Evolutionary conservation across 2,888 invertebrate species (phyloP), one percentile per base, ranked within the genome.

Genomic region (Diarsia dahlii): DNA sequence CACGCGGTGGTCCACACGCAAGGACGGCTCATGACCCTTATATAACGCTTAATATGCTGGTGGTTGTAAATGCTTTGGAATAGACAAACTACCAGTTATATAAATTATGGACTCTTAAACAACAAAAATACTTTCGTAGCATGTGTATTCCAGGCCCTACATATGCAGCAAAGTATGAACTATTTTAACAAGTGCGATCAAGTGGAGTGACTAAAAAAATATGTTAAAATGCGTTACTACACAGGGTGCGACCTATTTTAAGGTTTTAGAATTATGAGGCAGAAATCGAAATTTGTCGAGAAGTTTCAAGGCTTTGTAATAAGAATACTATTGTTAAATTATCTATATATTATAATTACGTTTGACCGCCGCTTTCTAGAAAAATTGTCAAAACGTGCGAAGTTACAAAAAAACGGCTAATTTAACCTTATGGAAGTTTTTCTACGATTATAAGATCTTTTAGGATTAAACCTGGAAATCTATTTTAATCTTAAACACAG

Each of bases 1-100:
- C 75, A 88, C 0, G 79, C 89, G 0, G 91, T 94, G 80, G 90
- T 90, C 77, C 90, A 94, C 10, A 95, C 95, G 77, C 92, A 46
- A 8, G 60, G 71, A 5, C 62, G 78, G 12, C 85, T 71, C 8
- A 58, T 83, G 0, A 56, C 69, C 3, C 10, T 81, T 12, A 68
- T 78, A 0, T 84, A 78, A 71, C 63, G 5, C 15, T 1, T 0
- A 1, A 18, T 6, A 3, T 80, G 67, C 66, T 58, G 62, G 52
- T 3, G 74, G 50, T 58, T 66, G 56, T 81, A 63, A 63, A 67
- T 20, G 28, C 28, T 9, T 23, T 80, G 69, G 74, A 63, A 54
- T 67, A 58, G 18, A 74, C 66, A 54, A 70, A 18, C 69, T 79
- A 52, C 46, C 13, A 56, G 5, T 15, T 8, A 6, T 74, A 64